phyloP scores from a whole-genome alignment of 2,888 invertebrate species.

The Eulithis prunata region DNA sequence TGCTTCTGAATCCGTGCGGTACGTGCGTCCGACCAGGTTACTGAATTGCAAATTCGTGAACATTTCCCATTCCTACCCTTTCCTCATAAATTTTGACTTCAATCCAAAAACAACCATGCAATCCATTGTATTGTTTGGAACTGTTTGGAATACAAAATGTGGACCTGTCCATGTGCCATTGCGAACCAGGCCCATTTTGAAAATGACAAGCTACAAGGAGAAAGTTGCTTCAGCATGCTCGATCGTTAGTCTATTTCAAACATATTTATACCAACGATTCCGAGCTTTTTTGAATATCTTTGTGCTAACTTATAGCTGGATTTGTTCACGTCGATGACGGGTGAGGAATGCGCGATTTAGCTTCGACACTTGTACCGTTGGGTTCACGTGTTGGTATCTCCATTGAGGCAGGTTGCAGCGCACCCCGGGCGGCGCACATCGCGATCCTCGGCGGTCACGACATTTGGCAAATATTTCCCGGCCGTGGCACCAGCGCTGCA shows the following conservation, averaged over 20 bases:
- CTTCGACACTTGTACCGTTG: constrained; percentile 78
- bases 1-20: constrained; percentile 55
- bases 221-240: constrained; percentile 41
- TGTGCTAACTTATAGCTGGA: constrained; percentile 30
- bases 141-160: constrained; percentile 40
- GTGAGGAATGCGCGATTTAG: constrained; percentile 62
- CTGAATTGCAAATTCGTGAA: constrained; percentile 47
- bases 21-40: constrained; percentile 44
- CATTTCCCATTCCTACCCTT: constrained; percentile 31
- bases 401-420: constrained; percentile 72
- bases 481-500: constrained; percentile 64
- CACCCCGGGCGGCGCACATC: constrained; percentile 80
- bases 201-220: constrained; percentile 37
- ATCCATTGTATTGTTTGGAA: constrained; percentile 35
- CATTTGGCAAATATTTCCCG: constrained; percentile 81
- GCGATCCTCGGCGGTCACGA: constrained; percentile 82
- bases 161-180: constrained; percentile 35
- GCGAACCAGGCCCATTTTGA: constrained; percentile 30
- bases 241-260: constrained; percentile 44
- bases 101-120: constrained; percentile 34
- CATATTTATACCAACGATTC: constrained; percentile 9
- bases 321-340: constrained; percentile 45
- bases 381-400: constrained; percentile 77
- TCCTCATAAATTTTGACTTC: constrained; percentile 38
- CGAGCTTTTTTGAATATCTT: constrained; percentile 16